Conservation (phyloP, 1,140 invertebrate genomes). For the Augochlora pura region DNA sequence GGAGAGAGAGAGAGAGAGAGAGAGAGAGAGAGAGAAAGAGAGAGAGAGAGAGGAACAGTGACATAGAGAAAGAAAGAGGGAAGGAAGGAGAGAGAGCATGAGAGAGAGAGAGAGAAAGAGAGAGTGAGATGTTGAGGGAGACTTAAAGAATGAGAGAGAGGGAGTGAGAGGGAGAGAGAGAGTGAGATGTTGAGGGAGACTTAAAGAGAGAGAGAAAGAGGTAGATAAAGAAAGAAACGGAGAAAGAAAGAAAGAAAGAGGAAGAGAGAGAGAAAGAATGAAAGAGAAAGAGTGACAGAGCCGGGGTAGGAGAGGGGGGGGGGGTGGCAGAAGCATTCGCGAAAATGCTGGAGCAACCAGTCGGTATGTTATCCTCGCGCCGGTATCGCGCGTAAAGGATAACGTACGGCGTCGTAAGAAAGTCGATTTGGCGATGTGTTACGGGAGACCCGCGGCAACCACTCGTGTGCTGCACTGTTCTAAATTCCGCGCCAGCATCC, state of each 20-base stretch:
- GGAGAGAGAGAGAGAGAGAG: no score
- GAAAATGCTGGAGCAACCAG: constrained; percentile 56
- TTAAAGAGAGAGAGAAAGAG: neutral
- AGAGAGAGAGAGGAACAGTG: neutral
- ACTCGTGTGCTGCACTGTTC: constrained; percentile 23
- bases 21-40: neutral
- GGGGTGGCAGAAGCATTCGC: constrained; percentile 15
- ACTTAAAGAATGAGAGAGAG: no score
- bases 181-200: no score
- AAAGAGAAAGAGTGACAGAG: constrained; percentile 7
- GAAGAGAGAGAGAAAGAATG: neutral
- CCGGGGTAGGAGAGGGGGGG: no score
- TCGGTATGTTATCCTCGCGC: constrained; percentile 62
- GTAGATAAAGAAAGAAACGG: no score
- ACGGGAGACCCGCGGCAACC: constrained; percentile 32
- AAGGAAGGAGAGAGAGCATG: neutral
- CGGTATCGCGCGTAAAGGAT: constrained; percentile 59
- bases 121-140: no score
- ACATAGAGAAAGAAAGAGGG: neutral
- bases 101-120: neutral
- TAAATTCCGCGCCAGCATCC: constrained; percentile 51
- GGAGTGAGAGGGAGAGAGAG: no score
- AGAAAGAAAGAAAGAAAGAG: neutral
- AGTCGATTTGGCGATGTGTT: constrained; percentile 70
- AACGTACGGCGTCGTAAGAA: constrained; percentile 64